Evolutionary conservation across 2,797 vertebrate genomes (phyloP).

Genomic region (Poeciliopsis infans): DNA sequence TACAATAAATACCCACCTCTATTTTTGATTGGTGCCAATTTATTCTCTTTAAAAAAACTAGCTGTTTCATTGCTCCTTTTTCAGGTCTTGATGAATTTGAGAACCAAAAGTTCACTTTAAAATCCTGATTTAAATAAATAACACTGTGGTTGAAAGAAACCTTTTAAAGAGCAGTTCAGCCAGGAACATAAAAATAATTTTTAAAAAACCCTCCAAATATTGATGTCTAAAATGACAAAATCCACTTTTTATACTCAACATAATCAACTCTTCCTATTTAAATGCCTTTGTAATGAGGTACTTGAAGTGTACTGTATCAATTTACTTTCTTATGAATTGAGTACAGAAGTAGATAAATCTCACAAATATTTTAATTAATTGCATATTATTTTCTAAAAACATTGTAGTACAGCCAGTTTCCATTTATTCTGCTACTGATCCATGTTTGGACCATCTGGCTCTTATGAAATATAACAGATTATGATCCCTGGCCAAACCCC

Average conservation of each 20-base stretch:
- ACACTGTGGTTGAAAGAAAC: neutral
- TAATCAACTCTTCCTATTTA: neutral
- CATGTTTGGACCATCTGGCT: neutral
- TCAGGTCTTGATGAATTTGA: neutral
- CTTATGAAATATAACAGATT: neutral
- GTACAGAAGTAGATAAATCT: neutral
- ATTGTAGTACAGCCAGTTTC: neutral
- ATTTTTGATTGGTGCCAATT: neutral
- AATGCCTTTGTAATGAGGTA: neutral
- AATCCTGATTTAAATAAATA: neutral
- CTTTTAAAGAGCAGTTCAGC: neutral
- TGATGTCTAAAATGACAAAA: neutral
- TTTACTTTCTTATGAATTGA: neutral
- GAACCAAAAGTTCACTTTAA: neutral
- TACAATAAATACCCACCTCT: too few relatives aligned
- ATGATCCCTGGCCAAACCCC: neutral
- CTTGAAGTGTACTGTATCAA: neutral
- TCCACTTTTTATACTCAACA: neutral
- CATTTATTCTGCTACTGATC: neutral
- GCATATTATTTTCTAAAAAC: neutral
- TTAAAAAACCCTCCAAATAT: neutral
- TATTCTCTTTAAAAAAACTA: neutral
- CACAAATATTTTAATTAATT: neutral
- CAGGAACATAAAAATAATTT: neutral
- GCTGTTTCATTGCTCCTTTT: neutral